Evolutionary conservation across 2,113 vertebrate species (phyloP).

Genomic region (Amazona guildingii): DNA sequence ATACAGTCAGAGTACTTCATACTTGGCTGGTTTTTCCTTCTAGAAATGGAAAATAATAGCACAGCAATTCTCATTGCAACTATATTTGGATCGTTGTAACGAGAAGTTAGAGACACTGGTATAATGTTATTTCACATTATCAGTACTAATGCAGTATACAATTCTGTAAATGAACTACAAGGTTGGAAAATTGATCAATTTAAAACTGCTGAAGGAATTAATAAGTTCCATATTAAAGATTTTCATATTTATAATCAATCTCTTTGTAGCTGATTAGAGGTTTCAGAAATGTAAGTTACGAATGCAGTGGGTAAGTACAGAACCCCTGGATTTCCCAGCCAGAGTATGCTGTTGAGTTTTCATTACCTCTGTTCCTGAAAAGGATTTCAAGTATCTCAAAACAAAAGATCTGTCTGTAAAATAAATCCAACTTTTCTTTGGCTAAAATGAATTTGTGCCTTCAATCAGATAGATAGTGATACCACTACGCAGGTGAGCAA

Average conservation of each 20-base stretch:
- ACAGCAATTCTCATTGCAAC: not conserved
- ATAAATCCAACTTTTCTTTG: not conserved
- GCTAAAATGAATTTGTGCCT: not conserved
- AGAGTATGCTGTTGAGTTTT: not conserved
- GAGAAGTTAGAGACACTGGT: not conserved
- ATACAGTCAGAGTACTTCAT: not conserved
- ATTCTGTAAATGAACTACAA: not conserved
- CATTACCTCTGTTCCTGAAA: not conserved
- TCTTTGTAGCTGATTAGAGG: not conserved
- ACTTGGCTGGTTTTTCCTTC: not conserved
- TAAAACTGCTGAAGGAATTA: not conserved
- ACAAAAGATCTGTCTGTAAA: not conserved
- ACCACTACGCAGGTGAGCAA: fast-evolving
- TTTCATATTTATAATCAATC: not conserved
- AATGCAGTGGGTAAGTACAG: not conserved
- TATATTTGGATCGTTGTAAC: not conserved
- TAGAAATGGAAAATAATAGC: not conserved
- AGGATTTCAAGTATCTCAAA: not conserved
- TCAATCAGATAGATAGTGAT: not conserved
- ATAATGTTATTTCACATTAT: not conserved
- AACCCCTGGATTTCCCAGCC: not conserved
- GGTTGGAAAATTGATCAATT: not conserved
- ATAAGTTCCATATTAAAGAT: not conserved
- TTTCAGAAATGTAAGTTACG: not conserved
- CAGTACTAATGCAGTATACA: not conserved